Conservation (phyloP, 64 coral and sea anemone genomes). For the Pachyseris speciosa region DNA sequence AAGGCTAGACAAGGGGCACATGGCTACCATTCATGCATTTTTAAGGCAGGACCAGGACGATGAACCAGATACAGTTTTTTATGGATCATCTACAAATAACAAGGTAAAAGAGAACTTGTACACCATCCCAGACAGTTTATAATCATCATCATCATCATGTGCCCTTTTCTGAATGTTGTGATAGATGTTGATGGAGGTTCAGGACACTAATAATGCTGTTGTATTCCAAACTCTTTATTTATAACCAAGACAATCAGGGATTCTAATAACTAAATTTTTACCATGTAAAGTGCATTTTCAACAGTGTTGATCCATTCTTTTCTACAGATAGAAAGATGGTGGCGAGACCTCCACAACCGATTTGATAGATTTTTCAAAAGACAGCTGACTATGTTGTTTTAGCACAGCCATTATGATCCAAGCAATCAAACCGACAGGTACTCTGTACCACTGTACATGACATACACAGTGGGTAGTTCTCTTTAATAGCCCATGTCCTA, state of each 20-base stretch:
- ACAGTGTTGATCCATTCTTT: constrained; percentile 6
- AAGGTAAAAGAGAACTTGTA: constrained; percentile 43
- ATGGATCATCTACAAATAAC: constrained; percentile 48
- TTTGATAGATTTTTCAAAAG: constrained; percentile 73
- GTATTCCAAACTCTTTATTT: background rate
- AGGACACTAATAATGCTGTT: constrained; percentile 16
- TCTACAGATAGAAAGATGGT: constrained; percentile 84
- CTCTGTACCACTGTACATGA: background rate
- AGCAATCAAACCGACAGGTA: constrained; percentile 50
- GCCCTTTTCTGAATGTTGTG: constrained; percentile 1
- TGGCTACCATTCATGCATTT: constrained; percentile 66
- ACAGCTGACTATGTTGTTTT: constrained; percentile 64
- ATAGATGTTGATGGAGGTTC: background rate
- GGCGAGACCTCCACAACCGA: constrained; percentile 69
- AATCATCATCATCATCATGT: background rate
- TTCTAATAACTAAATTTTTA: background rate
- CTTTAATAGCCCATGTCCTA: background rate
- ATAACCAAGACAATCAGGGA: background rate
- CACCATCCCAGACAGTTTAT: background rate
- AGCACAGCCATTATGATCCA: constrained; percentile 77
- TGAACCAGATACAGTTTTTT: constrained; percentile 42
- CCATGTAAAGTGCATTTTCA: background rate
- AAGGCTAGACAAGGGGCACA: constrained; percentile 44
- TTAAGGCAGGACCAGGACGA: constrained; percentile 34
- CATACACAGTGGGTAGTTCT: constrained; percentile 2